phyloP scores from a whole-genome alignment of 2,113 vertebrate genomes.

The Phoenicopterus ruber region DNA sequence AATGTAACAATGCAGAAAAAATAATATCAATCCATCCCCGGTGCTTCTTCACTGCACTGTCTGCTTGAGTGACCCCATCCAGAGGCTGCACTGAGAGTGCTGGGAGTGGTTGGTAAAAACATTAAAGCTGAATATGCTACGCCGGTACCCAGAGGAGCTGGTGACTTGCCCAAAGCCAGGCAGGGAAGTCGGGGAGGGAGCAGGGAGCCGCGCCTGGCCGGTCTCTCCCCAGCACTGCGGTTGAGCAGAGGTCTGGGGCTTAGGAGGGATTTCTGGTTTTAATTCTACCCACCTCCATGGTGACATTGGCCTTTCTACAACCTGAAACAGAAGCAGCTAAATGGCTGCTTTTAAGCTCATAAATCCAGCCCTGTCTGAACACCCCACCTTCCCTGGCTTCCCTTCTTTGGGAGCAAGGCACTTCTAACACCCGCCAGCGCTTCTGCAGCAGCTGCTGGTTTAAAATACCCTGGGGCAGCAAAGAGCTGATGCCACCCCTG shows the following conservation, averaged over 20 bases:
- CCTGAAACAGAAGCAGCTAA: slow-evolving; percentile 25
- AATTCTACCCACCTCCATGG: slow-evolving; percentile 41
- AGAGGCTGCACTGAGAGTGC: not conserved
- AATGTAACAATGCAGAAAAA: not conserved
- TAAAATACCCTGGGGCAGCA: not conserved
- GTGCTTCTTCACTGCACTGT: not conserved
- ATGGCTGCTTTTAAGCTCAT: slow-evolving; percentile 32
- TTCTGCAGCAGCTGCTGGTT: not conserved
- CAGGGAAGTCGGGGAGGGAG: not conserved
- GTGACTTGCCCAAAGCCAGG: not conserved
- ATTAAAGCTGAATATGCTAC: not conserved
- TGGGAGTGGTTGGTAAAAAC: not conserved
- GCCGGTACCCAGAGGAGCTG: not conserved
- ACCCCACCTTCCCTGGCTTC: not conserved
- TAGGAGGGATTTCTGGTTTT: slow-evolving; percentile 50
- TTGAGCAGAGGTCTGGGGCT: not conserved
- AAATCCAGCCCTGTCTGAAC: not conserved
- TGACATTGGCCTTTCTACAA: slow-evolving; percentile 57
- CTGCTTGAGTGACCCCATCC: not conserved
- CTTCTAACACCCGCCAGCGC: accelerated
- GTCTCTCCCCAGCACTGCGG: not conserved
- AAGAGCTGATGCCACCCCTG: not conserved
- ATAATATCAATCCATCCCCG: accelerated
- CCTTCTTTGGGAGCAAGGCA: not conserved
- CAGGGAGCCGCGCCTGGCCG: not conserved